Conservation (phyloP, 2,113 vertebrate genomes). For the Sterrhoptilus dennistouni region DNA sequence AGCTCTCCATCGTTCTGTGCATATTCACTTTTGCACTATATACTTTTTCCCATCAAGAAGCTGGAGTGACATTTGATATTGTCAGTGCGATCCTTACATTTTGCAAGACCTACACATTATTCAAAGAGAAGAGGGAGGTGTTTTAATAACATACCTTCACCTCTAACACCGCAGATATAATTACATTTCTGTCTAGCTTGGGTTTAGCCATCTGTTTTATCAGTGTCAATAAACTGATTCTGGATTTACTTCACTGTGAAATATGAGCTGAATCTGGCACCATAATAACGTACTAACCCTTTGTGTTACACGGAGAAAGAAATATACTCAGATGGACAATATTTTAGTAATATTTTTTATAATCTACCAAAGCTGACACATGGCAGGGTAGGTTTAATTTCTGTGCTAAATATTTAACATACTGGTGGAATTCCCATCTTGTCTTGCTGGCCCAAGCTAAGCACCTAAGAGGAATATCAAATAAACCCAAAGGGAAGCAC, state of each 20-base stretch:
- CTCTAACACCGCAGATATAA: background rate
- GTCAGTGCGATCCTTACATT: background rate
- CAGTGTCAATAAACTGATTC: constrained; percentile 21
- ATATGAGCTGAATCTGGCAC: background rate
- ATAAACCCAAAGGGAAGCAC: background rate
- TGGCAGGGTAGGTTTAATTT: background rate
- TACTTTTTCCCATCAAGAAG: background rate
- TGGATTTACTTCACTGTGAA: background rate
- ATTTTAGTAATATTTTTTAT: background rate
- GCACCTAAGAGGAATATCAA: background rate
- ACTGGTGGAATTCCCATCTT: background rate
- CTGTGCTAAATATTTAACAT: background rate
- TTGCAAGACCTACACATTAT: background rate
- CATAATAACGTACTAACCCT: background rate
- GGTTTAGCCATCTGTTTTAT: constrained; percentile 39
- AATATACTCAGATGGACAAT: background rate
- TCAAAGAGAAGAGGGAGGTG: background rate
- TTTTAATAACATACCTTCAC: constrained; percentile 19
- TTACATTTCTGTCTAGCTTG: constrained; percentile 8
- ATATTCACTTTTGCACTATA: constrained; percentile 42
- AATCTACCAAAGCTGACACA: background rate
- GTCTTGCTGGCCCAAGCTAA: background rate
- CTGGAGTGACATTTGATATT: constrained; percentile 7
- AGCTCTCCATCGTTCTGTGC: background rate
- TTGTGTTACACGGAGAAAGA: background rate